Evolutionary conservation across 1,140 invertebrate species (phyloP), one percentile per base, ranked within the genome.

Genomic region (Drosophila rufa): DNA sequence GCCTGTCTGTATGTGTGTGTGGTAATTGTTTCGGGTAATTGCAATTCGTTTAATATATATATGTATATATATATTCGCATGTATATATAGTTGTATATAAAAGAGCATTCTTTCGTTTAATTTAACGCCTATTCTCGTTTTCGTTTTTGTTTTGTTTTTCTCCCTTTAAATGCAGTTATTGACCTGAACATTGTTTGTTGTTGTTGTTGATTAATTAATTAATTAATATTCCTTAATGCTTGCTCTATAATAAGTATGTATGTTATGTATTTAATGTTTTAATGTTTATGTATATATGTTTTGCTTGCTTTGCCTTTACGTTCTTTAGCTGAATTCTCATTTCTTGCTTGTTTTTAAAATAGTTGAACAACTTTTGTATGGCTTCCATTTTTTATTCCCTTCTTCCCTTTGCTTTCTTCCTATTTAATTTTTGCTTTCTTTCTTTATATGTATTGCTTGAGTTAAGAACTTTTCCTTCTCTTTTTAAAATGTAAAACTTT

Each of bases 111-210:
- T 25, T 73, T 73, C 56, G 56, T 68, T 78, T 56, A 48, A 42
- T 78, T 77, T 71, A 89, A 79, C 74, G 83, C 73, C 83, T 89
- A 87, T 47, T 48, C 64, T 81, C 45, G 25, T 8, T 62, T 69
- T 30, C 40, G 11, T 30, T 42, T 57, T 57, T 56, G 4, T 62
- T 69, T 30, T 55, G 11, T 30, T 42, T 57, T 57, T 56, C 40
- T 40, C 53, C 73, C 59, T 77, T 90, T 90, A 90, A 90, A 90
- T 90, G 85, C 85, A 90, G 79, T 90, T 90, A 70, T 90, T 90
- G 85, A 90, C 85, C 85, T 90, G 85, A 90, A 90, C 85, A 82
- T 82, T 81, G 59, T 79, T 68, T 75, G 68, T 64, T 57, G 61
- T 56, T 53, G 51, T 36, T 53, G 22, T 53, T 43, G 61, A 61